These are phyloP conservation scores for Pygmarrhopalites habei DNA, from an alignment of 1,140 invertebrate genomes.

Conservation along the genomic window DNA sequence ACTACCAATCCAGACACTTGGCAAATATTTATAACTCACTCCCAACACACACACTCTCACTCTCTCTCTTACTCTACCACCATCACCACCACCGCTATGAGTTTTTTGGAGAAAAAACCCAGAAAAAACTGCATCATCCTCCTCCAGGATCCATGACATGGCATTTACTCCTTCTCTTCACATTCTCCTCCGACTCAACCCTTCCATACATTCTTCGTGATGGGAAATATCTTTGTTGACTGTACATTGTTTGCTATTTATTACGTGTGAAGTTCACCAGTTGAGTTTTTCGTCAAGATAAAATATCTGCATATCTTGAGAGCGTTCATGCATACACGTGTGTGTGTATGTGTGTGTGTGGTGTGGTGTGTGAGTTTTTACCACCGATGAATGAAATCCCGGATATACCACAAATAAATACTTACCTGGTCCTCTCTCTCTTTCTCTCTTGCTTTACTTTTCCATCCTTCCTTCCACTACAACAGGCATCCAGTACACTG, in stretches of 20 bases:
- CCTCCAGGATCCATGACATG: not conserved
- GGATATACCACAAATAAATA: no score
- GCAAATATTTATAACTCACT: conserved; percentile 8
- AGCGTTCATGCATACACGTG: not conserved
- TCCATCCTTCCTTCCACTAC: no score
- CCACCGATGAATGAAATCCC: no score
- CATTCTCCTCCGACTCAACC: no score
- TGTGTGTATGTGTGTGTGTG: not conserved
- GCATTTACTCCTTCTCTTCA: not conserved
- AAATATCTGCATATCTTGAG: not conserved
- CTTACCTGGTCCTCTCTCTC: no score
- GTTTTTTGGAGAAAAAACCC: no score
- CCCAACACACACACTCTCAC: no score
- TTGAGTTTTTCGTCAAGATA: not conserved
- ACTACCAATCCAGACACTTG: conserved; percentile 25
- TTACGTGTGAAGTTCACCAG: conserved; percentile 5
- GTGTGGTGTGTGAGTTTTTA: no score
- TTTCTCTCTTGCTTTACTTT: no score
- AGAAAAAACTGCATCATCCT: not conserved
- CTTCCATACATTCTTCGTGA: no score
- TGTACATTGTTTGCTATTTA: not conserved
- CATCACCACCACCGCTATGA: not conserved
- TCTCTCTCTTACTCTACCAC: not conserved
- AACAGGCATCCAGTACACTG: no score
- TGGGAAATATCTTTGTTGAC: not conserved